These are phyloP conservation scores for Microctonus aethiopoides DNA, from an alignment of 2,888 invertebrate species.

Conservation along the genomic window DNA sequence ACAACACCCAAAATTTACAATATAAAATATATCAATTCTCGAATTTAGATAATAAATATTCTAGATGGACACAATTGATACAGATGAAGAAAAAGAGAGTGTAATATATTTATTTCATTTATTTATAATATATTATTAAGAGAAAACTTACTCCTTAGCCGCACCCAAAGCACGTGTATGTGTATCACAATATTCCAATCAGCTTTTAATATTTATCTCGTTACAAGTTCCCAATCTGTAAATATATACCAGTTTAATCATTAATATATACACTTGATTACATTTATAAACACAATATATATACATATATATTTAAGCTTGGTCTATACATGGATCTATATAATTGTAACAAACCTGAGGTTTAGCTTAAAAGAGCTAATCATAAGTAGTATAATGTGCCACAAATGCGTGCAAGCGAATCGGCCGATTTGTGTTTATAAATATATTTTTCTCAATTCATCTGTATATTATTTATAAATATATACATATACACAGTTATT, in stretches of 20 bases:
- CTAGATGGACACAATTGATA: background rate
- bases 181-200: background rate
- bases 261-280: background rate
- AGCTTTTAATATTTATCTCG: background rate
- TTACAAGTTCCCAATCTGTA: background rate
- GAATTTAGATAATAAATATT: too few relatives aligned
- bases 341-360: background rate
- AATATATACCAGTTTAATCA: too few relatives aligned
- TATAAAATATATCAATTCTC: too few relatives aligned
- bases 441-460: conserved; percentile 20
- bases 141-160: background rate
- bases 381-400: conserved; percentile 35
- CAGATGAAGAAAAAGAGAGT: background rate
- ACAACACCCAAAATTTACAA: too few relatives aligned
- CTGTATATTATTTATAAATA: conserved; percentile 1
- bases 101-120: background rate
- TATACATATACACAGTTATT: background rate
- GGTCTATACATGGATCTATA: background rate
- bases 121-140: background rate
- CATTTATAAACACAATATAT: background rate
- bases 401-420: conserved; percentile 45
- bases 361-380: conserved; percentile 26
- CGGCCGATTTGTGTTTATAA: conserved; percentile 36
- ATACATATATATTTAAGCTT: too few relatives aligned
- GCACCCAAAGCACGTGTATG: background rate